Evolutionary conservation across 2,888 invertebrate genomes (phyloP).

Genomic region (Caenorhabditis sulstoni): DNA sequence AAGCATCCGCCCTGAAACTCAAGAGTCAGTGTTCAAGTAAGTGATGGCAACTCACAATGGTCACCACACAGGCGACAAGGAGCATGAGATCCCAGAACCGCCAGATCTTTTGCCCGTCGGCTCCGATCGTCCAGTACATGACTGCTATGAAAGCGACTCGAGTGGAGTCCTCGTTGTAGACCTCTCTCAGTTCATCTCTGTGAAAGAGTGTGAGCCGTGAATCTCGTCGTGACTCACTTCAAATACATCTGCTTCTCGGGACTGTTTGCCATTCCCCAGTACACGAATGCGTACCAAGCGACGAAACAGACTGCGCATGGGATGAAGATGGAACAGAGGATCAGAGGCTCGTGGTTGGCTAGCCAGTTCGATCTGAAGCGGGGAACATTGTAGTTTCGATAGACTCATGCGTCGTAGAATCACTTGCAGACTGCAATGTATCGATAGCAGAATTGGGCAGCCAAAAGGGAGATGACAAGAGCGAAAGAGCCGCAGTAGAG

Average conservation of each 20-base stretch:
- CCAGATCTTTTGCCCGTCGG: constrained; percentile 36
- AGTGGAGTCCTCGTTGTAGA: constrained; percentile 40
- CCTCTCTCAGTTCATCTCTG: constrained; percentile 29
- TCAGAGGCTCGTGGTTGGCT: constrained; percentile 1
- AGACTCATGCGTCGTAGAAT: too few species aligned
- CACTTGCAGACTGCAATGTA: constrained; percentile 45
- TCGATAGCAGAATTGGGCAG: constrained; percentile 45
- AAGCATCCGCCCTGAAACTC: constrained; percentile 39
- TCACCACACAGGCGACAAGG: constrained; percentile 28
- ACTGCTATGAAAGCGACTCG: constrained; percentile 33
- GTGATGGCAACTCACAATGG: constrained; percentile 17
- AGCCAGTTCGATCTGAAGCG: constrained; percentile 11
- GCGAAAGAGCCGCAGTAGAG: constrained; percentile 48
- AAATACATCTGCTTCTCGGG: constrained; percentile 39
- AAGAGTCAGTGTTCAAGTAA: not conserved
- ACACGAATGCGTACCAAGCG: constrained; percentile 38
- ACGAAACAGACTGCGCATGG: constrained; percentile 39
- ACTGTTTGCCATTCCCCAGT: constrained; percentile 41
- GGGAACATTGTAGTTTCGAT: too few species aligned
- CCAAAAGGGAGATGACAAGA: constrained; percentile 39
- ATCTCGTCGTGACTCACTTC: constrained; percentile 17
- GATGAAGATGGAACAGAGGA: constrained; percentile 12
- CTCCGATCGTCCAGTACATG: constrained; percentile 41
- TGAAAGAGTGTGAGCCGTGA: too few species aligned
- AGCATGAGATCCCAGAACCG: constrained; percentile 40